phyloP scores from a whole-genome alignment of 2,113 vertebrate genomes.

The Alexandromys fortis region DNA sequence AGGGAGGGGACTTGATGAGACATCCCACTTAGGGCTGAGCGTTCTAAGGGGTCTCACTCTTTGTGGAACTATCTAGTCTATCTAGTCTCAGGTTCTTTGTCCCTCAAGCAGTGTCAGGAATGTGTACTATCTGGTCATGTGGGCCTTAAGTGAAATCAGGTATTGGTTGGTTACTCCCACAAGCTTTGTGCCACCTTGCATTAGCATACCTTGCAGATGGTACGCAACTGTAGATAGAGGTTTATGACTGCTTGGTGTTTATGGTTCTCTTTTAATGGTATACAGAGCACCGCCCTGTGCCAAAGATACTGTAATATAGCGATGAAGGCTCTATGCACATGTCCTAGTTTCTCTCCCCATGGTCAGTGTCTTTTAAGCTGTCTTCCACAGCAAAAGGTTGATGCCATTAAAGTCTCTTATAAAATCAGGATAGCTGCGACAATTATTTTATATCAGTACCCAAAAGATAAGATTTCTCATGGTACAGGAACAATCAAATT shows the following conservation, averaged over 20 bases:
- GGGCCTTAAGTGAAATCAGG: background rate
- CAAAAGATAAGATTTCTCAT: background rate
- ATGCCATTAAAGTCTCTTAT: conserved; percentile 23
- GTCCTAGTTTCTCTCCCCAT: background rate
- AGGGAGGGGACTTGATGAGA: background rate
- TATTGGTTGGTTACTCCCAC: background rate
- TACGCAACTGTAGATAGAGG: background rate
- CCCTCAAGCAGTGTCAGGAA: background rate
- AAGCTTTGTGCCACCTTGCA: background rate
- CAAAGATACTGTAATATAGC: background rate
- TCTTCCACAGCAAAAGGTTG: background rate
- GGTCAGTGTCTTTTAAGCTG: background rate
- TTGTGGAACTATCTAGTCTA: background rate
- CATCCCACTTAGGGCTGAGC: background rate
- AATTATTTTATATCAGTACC: background rate
- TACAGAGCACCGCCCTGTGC: background rate
- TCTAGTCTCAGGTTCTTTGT: background rate
- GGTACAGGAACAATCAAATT: background rate
- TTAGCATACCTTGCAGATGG: background rate
- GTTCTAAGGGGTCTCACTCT: background rate
- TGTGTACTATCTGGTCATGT: background rate
- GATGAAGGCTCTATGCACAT: no score
- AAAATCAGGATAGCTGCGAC: background rate
- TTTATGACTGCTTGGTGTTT: background rate
- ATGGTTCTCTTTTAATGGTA: background rate